Evolutionary conservation across 2,888 invertebrate species (phyloP).

Genomic region (Mythimna impura): DNA sequence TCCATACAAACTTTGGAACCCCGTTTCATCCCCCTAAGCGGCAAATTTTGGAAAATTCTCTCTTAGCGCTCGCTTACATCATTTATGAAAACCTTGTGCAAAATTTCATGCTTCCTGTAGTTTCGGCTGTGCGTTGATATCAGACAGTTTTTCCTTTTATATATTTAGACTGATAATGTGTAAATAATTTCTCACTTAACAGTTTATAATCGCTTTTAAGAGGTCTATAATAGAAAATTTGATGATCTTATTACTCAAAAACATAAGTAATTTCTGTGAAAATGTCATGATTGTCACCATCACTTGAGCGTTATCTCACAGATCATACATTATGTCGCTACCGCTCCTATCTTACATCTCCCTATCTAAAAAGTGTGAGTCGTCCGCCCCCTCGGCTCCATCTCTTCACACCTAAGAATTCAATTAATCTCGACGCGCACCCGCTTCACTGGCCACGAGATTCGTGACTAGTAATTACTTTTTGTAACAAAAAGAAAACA

Average conservation of each 20-base stretch:
- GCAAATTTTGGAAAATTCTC: no score
- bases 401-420: conserved; percentile 88
- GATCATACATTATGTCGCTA: conserved; percentile 57
- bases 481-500: conserved; percentile 79
- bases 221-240: no score
- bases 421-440: conserved; percentile 86
- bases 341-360: conserved; percentile 59
- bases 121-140: no score
- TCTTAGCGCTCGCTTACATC: no score
- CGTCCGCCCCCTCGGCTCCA: conserved; percentile 70
- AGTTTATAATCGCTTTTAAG: no score
- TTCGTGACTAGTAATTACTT: conserved; percentile 88
- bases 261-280: conserved; percentile 9
- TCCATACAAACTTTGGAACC: no score
- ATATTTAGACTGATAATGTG: no score
- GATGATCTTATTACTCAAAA: neutral
- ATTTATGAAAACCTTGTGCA: no score
- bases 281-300: conserved; percentile 3
- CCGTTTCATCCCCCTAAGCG: no score
- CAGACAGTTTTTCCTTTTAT: no score
- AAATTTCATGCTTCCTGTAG: no score
- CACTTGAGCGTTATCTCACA: conserved; percentile 37
- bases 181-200: neutral
- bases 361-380: conserved; percentile 72
- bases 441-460: conserved; percentile 78